phyloP scores from a whole-genome alignment of 2,888 invertebrate genomes.

The Drosophila peninsularis region DNA sequence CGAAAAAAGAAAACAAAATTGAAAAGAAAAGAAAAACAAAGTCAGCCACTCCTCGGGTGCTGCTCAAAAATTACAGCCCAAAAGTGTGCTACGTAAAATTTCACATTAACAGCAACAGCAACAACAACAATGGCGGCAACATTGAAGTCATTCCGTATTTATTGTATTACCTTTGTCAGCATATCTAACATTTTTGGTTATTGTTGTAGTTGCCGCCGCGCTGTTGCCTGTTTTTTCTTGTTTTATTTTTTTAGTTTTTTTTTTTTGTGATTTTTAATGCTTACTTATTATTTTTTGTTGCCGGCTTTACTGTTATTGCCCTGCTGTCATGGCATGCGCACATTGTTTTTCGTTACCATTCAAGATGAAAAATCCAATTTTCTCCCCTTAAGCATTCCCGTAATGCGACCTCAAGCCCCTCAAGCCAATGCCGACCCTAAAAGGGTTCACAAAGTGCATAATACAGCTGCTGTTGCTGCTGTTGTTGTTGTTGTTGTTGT shows the following conservation, averaged over 20 bases:
- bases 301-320: conserved; percentile 71
- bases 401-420: conserved; percentile 55
- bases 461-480: conserved; percentile 13
- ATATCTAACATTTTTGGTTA: conserved; percentile 74
- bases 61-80: conserved; percentile 48
- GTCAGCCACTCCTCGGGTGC: conserved; percentile 46
- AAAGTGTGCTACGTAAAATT: conserved; percentile 67
- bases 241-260: conserved; percentile 16
- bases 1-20: neutral
- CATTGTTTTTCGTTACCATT: conserved; percentile 66
- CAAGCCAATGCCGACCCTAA: conserved; percentile 15
- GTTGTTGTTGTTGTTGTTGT: conserved; percentile 13
- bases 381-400: conserved; percentile 74
- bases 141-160: conserved; percentile 72
- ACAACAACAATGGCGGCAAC: conserved; percentile 22
- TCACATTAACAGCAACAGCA: conserved; percentile 58
- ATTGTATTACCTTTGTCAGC: conserved; percentile 79
- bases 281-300: conserved; percentile 77
- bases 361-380: conserved; percentile 78
- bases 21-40: conserved; percentile 1
- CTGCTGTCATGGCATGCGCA: conserved; percentile 55
- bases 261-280: conserved; percentile 64
- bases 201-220: conserved; percentile 42
- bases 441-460: conserved; percentile 64
- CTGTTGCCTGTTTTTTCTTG: conserved; percentile 8